Evolutionary conservation across 1,140 invertebrate species (phyloP).

Genomic region (Colletes latitarsis): DNA sequence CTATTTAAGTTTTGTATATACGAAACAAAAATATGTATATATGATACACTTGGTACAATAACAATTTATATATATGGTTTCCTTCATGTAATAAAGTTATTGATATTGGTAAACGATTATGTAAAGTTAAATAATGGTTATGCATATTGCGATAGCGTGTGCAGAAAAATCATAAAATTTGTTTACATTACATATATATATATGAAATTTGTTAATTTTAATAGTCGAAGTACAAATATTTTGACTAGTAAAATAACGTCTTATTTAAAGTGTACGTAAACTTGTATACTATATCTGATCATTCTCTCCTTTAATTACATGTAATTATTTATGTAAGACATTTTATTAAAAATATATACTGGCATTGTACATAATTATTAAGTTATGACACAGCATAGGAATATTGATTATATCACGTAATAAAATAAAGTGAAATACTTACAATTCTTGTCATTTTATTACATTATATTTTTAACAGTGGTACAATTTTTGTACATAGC

Average conservation of each 20-base stretch:
- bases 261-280: constrained; percentile 30
- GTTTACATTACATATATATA: constrained; percentile 7
- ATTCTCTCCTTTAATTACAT: constrained; percentile 12
- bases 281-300: not conserved
- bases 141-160: not conserved
- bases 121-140: constrained; percentile 4
- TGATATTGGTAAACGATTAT: constrained; percentile 4
- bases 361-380: constrained; percentile 57
- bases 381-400: constrained; percentile 39
- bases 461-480: not conserved
- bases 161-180: not conserved
- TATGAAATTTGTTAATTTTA: constrained; percentile 17
- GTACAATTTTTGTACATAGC: constrained; percentile 30
- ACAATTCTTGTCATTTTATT: constrained; percentile 39
- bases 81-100: constrained; percentile 19
- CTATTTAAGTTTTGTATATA: constrained; percentile 54
- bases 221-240: constrained; percentile 11
- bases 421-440: constrained; percentile 47
- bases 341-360: constrained; percentile 21
- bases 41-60: constrained; percentile 26
- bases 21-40: constrained; percentile 54
- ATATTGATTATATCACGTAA: constrained; percentile 10
- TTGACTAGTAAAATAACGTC: constrained; percentile 10
- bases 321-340: constrained; percentile 25
- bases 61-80: not conserved